Conservation (phyloP, 2,797 vertebrate species). For the Catharus ustulatus region DNA sequence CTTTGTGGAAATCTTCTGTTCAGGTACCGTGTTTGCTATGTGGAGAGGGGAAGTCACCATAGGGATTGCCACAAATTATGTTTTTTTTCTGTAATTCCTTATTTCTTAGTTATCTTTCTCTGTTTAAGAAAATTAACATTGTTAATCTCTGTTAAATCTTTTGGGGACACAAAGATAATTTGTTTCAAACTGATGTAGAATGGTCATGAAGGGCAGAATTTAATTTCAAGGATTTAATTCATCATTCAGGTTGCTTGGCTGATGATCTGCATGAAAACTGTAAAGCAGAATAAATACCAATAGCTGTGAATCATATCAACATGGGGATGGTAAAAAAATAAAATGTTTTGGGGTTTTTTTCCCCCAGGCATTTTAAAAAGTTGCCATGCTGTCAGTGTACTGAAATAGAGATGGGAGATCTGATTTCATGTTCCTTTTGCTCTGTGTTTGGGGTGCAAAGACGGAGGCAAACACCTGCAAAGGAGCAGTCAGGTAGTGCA, state of each 20-base stretch:
- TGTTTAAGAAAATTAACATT: not conserved
- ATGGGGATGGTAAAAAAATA: not conserved
- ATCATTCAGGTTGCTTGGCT: not conserved
- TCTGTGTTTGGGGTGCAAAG: not conserved
- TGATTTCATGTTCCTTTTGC: not conserved
- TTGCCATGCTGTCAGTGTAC: not conserved
- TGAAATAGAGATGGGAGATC: not conserved
- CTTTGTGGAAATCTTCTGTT: slow-evolving; percentile 44
- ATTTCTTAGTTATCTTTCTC: not conserved
- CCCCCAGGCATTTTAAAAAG: not conserved
- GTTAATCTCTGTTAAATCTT: not conserved
- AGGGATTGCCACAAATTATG: not conserved
- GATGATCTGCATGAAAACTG: not conserved
- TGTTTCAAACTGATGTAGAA: not conserved
- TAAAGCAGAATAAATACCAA: not conserved
- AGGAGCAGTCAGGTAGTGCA: not conserved
- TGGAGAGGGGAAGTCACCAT: not conserved
- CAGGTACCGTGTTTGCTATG: slow-evolving; percentile 37
- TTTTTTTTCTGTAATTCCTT: not conserved
- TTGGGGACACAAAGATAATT: not conserved
- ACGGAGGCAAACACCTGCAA: not conserved
- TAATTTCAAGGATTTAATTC: not conserved
- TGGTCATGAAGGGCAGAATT: not conserved
- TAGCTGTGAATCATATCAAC: not conserved
- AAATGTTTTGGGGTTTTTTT: not conserved